Evolutionary conservation across 1,140 invertebrate species (phyloP), one percentile per base, ranked within the genome.

Genomic region (Megathymus violae): DNA sequence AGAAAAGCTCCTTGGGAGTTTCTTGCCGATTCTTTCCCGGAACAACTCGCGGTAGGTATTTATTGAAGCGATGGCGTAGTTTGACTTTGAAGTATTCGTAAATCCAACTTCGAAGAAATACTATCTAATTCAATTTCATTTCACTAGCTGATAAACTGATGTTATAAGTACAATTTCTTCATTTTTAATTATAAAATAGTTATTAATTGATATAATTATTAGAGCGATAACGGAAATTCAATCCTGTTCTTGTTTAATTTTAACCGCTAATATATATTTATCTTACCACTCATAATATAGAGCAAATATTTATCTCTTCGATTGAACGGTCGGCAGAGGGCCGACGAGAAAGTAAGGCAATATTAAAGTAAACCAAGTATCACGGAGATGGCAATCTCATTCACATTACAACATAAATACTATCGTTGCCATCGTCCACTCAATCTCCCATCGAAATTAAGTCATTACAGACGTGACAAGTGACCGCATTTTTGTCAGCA

Each of bases 391-490:
- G 34, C 60, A 67, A 67, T 67, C 62, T 67, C 68, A 61, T 72
- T 65, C 48, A 48, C 58, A 72, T 72, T 65, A 68, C 60, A 16
- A 31, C 41, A 54, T 50, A n/a, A 4, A 56, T 36, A 6, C 7
- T 5, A 31, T 6, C 27, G 7, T 31, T 4, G 1, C n/a, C 40
- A 16, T 56, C 15, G 41, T 62, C 16, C 16, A 50, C 44, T 47
- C 13, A 38, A 59, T 44, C 31, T 46, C 19, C 47, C 43, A 36
- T 46, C 27, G 25, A 47, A 46, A 51, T 56, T 61, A 54, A 52
- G 52, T 58, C 41, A 44, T 62, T 41, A 48, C 17, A 22, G 7
- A 7, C 31, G 47, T 36, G 54, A 51, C 46, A 34, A 31, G 44
- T 38, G 67, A 43, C 67, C 67, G 62, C 62, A 64, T 69, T 64